These are phyloP conservation scores for Sesia apiformis DNA, from an alignment of 2,888 invertebrate genomes.

Conservation along the genomic window DNA sequence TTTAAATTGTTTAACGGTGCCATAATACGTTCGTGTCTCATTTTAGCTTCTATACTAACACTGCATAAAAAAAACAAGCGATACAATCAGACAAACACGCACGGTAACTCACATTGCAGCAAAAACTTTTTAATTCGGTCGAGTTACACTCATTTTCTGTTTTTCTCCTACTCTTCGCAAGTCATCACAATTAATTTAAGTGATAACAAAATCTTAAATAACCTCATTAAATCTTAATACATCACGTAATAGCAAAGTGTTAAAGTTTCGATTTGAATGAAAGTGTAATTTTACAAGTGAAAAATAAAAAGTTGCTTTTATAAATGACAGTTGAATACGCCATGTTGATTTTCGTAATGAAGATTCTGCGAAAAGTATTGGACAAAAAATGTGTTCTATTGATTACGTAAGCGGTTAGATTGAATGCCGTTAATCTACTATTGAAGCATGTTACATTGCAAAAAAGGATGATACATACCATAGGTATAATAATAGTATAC, in stretches of 20 bases:
- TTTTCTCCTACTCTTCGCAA: slow-evolving; percentile 6
- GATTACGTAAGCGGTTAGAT: background rate
- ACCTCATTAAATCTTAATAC: background rate
- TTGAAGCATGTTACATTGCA: no score
- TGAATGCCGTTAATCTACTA: background rate
- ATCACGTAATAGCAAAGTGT: background rate
- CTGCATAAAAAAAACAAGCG: background rate
- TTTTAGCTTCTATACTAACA: background rate
- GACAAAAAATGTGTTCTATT: slow-evolving; percentile 1
- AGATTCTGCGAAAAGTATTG: background rate
- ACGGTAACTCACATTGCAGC: background rate
- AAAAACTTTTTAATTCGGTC: background rate
- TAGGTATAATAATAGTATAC: no score
- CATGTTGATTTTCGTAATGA: background rate
- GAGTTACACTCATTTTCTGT: slow-evolving; percentile 6
- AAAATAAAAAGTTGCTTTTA: background rate
- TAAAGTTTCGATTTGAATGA: background rate
- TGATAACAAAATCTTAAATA: slow-evolving; percentile 1
- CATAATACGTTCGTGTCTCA: background rate
- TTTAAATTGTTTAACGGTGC: background rate
- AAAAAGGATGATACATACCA: no score
- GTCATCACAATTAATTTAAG: slow-evolving; percentile 13
- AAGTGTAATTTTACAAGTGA: background rate
- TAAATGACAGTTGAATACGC: background rate
- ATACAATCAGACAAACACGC: background rate